Percentiles rank a stretch among this genome's conserved stretches.
Conservation (phyloP, 2,113 vertebrate genomes). For the Alectura lathami region DNA sequence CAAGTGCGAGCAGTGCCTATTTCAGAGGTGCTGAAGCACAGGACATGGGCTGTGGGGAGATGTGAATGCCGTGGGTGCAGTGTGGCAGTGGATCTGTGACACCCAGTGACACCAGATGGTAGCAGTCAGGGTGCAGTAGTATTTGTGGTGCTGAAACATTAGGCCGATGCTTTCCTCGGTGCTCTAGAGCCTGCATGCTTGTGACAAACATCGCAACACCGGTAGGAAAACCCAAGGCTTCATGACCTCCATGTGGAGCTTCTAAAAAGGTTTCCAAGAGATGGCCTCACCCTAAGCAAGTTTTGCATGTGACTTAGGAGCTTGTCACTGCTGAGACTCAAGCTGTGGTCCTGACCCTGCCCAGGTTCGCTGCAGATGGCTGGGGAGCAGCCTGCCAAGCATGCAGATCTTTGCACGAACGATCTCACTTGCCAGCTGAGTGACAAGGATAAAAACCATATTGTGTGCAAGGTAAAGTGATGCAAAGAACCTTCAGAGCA, state of each 20-base stretch:
- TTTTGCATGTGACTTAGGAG: not conserved
- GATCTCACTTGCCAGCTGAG: not conserved
- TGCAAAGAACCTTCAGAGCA: not conserved
- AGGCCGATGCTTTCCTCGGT: not conserved
- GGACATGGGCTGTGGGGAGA: not conserved
- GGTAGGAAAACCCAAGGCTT: not conserved
- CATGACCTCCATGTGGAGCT: not conserved
- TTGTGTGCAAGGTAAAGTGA: not conserved
- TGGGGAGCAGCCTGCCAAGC: not conserved
- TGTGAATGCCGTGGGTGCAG: not conserved
- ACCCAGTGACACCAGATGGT: constrained; percentile 7
- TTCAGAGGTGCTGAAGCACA: not conserved
- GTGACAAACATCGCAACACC: not conserved
- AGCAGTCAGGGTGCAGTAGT: not conserved
- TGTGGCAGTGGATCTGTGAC: not conserved
- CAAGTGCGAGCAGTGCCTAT: accelerated
- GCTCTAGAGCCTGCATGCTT: not conserved
- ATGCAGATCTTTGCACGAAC: not conserved
- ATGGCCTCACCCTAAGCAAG: not conserved
- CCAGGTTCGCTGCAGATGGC: accelerated
- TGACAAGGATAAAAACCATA: not conserved
- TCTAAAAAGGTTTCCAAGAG: not conserved
- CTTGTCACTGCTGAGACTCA: not conserved
- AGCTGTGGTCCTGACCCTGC: not conserved
- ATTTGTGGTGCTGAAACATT: not conserved